phyloP scores from a whole-genome alignment of 2,888 invertebrate genomes.

The Thereva unica region DNA sequence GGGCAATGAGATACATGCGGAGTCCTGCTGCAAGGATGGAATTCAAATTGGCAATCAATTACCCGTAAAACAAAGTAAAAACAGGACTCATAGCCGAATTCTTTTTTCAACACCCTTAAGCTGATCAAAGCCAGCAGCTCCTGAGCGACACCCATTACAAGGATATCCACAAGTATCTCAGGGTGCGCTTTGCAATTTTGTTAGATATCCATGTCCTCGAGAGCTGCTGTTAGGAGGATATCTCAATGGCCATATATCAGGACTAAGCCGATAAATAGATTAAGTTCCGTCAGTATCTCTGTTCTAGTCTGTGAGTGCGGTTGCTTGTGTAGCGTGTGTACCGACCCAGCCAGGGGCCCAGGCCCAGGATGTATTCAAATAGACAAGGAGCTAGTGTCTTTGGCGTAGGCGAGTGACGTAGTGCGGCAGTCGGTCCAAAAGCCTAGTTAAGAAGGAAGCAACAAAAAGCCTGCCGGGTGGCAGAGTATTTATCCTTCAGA shows the following conservation, averaged over 20 bases:
- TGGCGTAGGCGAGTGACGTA: constrained; percentile 30
- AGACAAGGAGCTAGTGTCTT: constrained; percentile 13
- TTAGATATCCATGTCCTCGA: constrained; percentile 19
- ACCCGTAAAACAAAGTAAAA: constrained; percentile 33
- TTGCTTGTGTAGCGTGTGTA: constrained; percentile 13
- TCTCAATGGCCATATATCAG: constrained; percentile 42
- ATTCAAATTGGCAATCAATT: constrained; percentile 35
- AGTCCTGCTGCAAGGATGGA: constrained; percentile 2
- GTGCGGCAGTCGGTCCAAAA: constrained; percentile 33
- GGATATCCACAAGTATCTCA: constrained; percentile 39
- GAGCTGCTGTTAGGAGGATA: constrained; percentile 38
- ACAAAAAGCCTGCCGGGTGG: constrained; percentile 21
- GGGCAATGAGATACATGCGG: not conserved
- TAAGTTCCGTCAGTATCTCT: constrained; percentile 39
- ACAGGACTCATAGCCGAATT: constrained; percentile 37
- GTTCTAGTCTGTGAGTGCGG: constrained; percentile 20
- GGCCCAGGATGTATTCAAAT: constrained; percentile 31
- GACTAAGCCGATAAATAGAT: constrained; percentile 43
- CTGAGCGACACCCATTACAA: constrained; percentile 44
- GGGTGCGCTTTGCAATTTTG: constrained; percentile 21
- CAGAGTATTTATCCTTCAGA: constrained; percentile 36
- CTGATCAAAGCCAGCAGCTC: constrained; percentile 43
- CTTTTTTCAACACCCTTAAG: constrained; percentile 44
- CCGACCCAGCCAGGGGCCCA: constrained; percentile 8
- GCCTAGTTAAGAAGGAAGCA: constrained; percentile 12